Evolutionary conservation across 2,888 invertebrate species (phyloP).

Genomic region (Apomyelois bistriatella): DNA sequence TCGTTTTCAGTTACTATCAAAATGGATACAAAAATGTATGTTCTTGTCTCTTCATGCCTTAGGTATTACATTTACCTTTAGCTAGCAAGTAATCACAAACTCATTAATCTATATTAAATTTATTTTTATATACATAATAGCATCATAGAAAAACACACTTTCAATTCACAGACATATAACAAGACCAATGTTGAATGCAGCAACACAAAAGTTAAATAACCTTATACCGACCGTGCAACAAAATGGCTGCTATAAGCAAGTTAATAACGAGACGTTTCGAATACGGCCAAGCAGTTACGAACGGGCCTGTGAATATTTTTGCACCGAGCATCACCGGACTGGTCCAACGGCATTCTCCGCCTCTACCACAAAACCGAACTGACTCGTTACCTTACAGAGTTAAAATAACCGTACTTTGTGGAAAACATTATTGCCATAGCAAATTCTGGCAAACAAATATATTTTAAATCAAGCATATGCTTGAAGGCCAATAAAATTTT

Average conservation of each 20-base stretch:
- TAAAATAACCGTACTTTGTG: constrained; percentile 16
- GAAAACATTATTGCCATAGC: neutral
- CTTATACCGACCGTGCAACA: constrained; percentile 9
- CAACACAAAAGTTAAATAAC: too few relatives aligned
- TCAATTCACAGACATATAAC: too few relatives aligned
- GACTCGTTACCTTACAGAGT: constrained; percentile 30
- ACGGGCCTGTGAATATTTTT: constrained; percentile 53
- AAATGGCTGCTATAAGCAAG: constrained; percentile 29
- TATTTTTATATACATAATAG: too few relatives aligned
- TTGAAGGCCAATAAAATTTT: too few relatives aligned
- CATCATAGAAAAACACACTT: too few relatives aligned
- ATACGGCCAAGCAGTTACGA: constrained; percentile 47
- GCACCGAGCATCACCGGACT: constrained; percentile 50
- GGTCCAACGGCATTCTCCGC: constrained; percentile 62
- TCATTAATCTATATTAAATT: too few relatives aligned
- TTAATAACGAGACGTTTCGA: constrained; percentile 38
- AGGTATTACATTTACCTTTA: too few relatives aligned
- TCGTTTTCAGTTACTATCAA: too few relatives aligned
- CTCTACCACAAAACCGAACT: constrained; percentile 30
- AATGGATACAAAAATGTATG: too few relatives aligned
- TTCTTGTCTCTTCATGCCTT: too few relatives aligned
- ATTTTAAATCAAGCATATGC: neutral
- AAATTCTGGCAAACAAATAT: neutral
- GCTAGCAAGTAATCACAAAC: too few relatives aligned
- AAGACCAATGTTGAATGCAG: too few relatives aligned